Conservation (phyloP, 2,797 vertebrate genomes). For the Ceryle rudis region DNA sequence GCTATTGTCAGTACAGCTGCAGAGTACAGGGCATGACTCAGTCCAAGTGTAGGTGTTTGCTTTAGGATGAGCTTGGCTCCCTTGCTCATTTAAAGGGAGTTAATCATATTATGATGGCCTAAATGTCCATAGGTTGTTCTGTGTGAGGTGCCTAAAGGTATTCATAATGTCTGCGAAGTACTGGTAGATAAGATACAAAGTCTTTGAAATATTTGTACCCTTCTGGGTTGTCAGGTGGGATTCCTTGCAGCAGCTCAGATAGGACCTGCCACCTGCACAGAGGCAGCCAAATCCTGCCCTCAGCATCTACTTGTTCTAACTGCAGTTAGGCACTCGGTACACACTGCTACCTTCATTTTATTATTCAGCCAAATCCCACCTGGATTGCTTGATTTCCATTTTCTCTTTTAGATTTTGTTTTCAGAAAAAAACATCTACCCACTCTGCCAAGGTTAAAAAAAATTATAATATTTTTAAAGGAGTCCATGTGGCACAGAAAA, state of each 20-base stretch:
- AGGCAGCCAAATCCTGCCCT: neutral
- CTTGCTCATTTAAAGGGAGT: neutral
- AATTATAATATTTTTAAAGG: neutral
- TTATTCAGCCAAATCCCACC: neutral
- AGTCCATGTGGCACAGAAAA: neutral
- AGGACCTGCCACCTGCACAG: neutral
- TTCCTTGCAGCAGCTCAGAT: neutral
- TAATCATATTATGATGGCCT: neutral
- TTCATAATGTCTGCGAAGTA: neutral
- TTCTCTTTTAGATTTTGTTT: neutral
- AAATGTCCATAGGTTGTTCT: neutral
- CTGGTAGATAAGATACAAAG: neutral
- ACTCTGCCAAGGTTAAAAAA: neutral
- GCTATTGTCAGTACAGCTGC: neutral
- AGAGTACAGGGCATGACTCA: neutral
- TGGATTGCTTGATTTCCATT: neutral
- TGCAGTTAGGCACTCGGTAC: fast-evolving
- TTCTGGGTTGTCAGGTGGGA: neutral
- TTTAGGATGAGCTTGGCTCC: neutral
- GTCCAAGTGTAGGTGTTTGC: fast-evolving
- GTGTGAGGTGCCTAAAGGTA: neutral
- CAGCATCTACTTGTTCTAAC: neutral
- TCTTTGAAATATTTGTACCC: neutral
- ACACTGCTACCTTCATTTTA: neutral
- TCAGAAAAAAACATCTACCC: neutral